phyloP scores from a whole-genome alignment of 2,888 invertebrate genomes.

The Gisinianus flammeolus region DNA sequence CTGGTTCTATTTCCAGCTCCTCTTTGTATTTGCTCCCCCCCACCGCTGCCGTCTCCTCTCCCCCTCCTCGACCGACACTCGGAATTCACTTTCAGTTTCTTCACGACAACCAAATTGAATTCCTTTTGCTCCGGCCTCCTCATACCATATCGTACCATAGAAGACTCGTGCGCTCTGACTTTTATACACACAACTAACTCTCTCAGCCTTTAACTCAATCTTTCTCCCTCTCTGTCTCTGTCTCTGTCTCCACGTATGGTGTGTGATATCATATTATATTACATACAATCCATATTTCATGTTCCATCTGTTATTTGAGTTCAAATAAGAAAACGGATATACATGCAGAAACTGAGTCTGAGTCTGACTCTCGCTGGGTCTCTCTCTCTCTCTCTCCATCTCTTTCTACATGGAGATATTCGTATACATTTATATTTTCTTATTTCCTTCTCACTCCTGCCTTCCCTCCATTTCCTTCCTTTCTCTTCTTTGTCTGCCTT shows the following conservation, averaged over 20 bases:
- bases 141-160: not conserved
- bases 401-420: no score
- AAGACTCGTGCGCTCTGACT: conserved; percentile 1
- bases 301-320: no score
- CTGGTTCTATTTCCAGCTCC: not conserved
- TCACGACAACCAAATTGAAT: conserved; percentile 32
- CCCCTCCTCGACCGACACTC: conserved; percentile 15
- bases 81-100: conserved; percentile 20
- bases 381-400: no score
- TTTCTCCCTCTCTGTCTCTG: not conserved
- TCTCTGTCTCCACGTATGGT: not conserved
- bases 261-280: no score
- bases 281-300: no score
- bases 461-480: no score
- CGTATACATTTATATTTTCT: no score
- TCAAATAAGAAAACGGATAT: no score
- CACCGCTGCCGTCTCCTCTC: not conserved
- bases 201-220: not conserved
- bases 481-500: no score
- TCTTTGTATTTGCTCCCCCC: not conserved
- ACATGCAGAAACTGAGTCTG: no score
- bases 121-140: conserved; percentile 5
- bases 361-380: no score
- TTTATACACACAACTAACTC: not conserved
- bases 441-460: no score